Evolutionary conservation across 2,888 invertebrate genomes (phyloP), one percentile per base, ranked within the genome.

Genomic region (Caenorhabditis afra): DNA sequence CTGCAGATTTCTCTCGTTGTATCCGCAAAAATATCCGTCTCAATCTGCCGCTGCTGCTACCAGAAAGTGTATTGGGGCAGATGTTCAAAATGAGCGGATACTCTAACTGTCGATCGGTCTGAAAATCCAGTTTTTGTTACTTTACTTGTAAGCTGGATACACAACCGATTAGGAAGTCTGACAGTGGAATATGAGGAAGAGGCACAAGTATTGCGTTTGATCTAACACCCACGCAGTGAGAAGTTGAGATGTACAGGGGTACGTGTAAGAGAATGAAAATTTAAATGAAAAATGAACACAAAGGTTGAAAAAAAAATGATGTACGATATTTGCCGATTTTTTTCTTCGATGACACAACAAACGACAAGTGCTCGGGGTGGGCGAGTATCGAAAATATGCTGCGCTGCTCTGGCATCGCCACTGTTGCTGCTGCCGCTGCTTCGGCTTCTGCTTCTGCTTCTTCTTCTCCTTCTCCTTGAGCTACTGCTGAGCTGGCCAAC

Each of bases 361-460:
- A 70, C 68, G 68, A 61, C 61, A 70, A 70, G 70, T 70, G 70
- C 70, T 70, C 68, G 61, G 52, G 29, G n/a, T n/a, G n/a, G n/a
- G 61, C 29, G 53, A 61, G 70, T 61, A 70, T 70, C 53, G 70
- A 70, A 61, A 70, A 70, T 70, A 70, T 70, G 59, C 67, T 50
- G 41, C 44, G n/a, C n/a, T n/a, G n/a, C 16, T 37, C 23, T 7
- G 29, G 29, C 29, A 29, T 29, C 7, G 29, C 29, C 29, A 29
- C 29, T 29, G 29, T 29, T 29, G 29, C 29, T 29, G 29, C 29
- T 29, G 3, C 29, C 7, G 3, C 29, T 29, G 29, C 29, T 29
- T 3, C 29, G 47, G 67, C 55, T 68, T 47, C 57, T 50, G 41
- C 73, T 73, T 64, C 73, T 73, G 73, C 64, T 50, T n/a, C n/a